A percentile compares a stretch with the other conserved stretches of the same genome.
Conservation (phyloP, 1,140 invertebrate genomes). For the Schlechtendalia chinensis region DNA sequence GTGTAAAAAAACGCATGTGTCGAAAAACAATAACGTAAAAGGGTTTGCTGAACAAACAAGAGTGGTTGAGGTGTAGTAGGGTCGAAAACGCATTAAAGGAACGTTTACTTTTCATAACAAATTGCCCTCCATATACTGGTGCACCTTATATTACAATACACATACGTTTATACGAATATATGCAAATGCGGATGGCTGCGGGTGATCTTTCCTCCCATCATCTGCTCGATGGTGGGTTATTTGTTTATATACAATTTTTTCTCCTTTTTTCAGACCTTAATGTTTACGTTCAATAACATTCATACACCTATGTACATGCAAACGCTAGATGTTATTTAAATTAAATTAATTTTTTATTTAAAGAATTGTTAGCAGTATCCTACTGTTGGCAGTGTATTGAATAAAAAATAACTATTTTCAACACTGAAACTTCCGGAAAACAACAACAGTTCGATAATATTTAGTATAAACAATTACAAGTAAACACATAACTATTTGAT, state of each 20-base stretch:
- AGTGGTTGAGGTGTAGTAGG: constrained; percentile 28
- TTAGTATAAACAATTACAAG: too few species aligned
- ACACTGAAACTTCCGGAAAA: too few species aligned
- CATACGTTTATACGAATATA: constrained; percentile 22
- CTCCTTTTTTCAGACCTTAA: constrained; percentile 1
- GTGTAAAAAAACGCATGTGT: constrained; percentile 15
- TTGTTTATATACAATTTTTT: constrained; percentile 31
- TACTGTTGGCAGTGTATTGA: too few species aligned
- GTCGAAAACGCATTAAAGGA: constrained; percentile 48
- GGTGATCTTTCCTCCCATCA: constrained; percentile 36
- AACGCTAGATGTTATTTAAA: neutral
- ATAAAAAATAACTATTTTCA: too few species aligned
- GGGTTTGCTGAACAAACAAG: constrained; percentile 46
- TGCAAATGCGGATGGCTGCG: constrained; percentile 43
- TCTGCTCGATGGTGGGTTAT: constrained; percentile 36
- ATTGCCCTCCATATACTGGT: constrained; percentile 44
- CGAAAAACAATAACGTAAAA: constrained; percentile 39
- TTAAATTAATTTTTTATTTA: neutral
- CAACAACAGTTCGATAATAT: too few species aligned
- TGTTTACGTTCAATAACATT: constrained; percentile 40
- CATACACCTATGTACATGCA: neutral
- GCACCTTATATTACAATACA: constrained; percentile 37
- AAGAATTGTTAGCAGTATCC: too few species aligned
- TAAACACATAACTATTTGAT: too few species aligned
- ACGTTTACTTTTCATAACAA: constrained; percentile 49